Conservation (phyloP, 2,797 vertebrate species). For the Poecilia gillii region DNA sequence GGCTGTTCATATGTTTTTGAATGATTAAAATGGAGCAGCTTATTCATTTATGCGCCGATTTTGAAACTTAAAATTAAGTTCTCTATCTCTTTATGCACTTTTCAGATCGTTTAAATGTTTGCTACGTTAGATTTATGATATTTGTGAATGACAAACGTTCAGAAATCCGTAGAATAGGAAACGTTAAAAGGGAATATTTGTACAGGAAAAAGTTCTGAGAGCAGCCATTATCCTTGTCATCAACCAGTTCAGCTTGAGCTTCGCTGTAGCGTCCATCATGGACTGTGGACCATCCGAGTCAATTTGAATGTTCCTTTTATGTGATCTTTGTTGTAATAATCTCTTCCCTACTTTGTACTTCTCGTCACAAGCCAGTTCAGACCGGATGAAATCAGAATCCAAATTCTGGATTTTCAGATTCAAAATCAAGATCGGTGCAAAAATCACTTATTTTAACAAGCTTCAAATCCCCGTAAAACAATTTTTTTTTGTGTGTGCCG, state of each 20-base stretch:
- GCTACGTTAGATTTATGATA: not conserved
- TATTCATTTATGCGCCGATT: not conserved
- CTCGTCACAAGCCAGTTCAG: not conserved
- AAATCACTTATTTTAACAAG: not conserved
- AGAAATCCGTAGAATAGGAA: not conserved
- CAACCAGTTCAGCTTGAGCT: not conserved
- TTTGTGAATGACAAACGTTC: not conserved
- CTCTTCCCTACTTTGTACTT: not conserved
- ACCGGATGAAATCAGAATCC: not conserved
- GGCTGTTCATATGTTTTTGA: conserved; percentile 17
- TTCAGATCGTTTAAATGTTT: not conserved
- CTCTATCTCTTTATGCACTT: not conserved
- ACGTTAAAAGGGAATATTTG: not conserved
- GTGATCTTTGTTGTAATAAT: not conserved
- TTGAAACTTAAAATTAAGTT: not conserved
- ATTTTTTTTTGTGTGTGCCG: not conserved
- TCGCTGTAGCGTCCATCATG: not conserved
- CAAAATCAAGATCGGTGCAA: not conserved
- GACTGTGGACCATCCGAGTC: not conserved
- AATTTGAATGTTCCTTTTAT: not conserved
- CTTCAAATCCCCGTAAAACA: not conserved
- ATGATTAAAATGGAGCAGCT: not conserved
- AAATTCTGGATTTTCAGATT: not conserved
- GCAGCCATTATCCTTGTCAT: not conserved
- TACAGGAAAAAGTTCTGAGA: not conserved